phyloP scores from a whole-genome alignment of 2,113 vertebrate species.

The Odocoileus virginianus region DNA sequence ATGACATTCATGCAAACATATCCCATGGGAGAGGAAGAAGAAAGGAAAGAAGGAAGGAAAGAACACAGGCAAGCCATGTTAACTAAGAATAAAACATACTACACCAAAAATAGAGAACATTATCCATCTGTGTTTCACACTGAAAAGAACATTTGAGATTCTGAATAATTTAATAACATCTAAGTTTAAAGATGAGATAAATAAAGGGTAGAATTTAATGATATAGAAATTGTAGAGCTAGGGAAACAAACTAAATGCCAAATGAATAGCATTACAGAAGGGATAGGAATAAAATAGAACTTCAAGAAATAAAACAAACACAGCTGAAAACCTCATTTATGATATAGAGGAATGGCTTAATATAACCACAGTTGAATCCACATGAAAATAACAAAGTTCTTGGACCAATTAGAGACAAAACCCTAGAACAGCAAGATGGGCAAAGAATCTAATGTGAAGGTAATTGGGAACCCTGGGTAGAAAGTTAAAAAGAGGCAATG shows the following conservation, averaged over 20 bases:
- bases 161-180: neutral
- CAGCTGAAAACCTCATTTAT: neutral
- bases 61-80: neutral
- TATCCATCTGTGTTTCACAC: neutral
- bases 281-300: neutral
- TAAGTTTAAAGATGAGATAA: neutral
- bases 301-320: neutral
- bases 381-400: neutral
- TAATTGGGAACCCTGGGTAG: neutral
- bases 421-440: neutral
- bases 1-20: neutral
- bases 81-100: neutral
- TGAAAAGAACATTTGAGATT: neutral
- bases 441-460: neutral
- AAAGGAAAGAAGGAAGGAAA: neutral
- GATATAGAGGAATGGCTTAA: neutral
- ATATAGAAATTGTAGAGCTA: neutral
- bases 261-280: neutral
- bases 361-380: neutral
- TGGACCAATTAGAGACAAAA: neutral
- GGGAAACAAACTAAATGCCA: neutral
- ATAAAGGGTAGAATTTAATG: neutral
- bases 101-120: neutral
- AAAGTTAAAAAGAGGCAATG: neutral
- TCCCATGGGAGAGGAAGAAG: neutral